Evolutionary conservation across 2,888 invertebrate species (phyloP), one percentile per base, ranked within the genome.

Genomic region (Crematogaster levior): DNA sequence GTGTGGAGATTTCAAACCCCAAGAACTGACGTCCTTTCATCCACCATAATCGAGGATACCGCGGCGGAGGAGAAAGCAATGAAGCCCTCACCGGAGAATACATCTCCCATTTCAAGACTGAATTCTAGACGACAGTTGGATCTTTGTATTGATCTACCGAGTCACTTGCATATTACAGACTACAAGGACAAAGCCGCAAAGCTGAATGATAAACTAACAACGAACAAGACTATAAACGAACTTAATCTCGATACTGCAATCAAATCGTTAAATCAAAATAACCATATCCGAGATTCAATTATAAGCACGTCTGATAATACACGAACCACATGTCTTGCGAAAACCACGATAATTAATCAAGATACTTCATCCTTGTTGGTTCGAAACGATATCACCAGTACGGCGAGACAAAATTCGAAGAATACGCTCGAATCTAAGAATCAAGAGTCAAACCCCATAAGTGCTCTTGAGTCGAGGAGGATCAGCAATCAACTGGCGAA

Each of bases 21-120:
- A 1, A 95, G 98, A 90, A 97, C 97, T 30, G 97, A 98, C 91
- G 97, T 98, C 74, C 96, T 98, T 92, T 97, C 98, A 58, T 97
- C 97, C 63, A 97, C 98, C 81, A 98, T 98, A 93, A 97, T 97
- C 56, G 98, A 98, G 95, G 98, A 97, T 89, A 97, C 97, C 91
- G 97, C 97, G 92, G 97, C 97, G 92, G 98, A 98, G 92, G 97
- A 97, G 89, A 96, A 93, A 46, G 94, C 94, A 0, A 94, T 94
- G 94, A 94, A 94, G 72, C 92, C 93, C 1, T 94, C 94, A 0
- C 93, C 93, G 3, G 93, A 94, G 40, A 91, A 90, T 77, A 86
- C 85, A 1, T 86, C 91, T 0, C 90, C 92, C 0, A 86, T 90
- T 5, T 89, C 92, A 18, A 90, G 89, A 82, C 27, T 91, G 34